Evolutionary conservation across 2,888 invertebrate species (phyloP), one percentile per base, ranked within the genome.

Genomic region (Micropterix aruncella): DNA sequence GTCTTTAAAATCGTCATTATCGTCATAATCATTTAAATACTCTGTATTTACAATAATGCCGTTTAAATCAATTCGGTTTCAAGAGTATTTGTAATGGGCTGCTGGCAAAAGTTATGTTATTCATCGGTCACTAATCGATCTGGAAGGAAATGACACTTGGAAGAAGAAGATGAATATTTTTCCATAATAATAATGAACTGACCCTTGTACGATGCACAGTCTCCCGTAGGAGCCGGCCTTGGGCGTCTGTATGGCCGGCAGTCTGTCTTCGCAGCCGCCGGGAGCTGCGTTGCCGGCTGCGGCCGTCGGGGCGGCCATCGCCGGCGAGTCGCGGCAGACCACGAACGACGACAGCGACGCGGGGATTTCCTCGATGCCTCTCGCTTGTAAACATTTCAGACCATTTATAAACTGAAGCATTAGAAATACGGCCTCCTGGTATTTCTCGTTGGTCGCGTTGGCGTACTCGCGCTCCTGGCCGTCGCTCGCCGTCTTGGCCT

Each of bases 331-430:
- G 55, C 79, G 79, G 51, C 83, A 73, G 3, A 87, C 70, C 7
- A 87, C 75, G 52, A 89, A 82, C 50, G 83, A 82, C 19, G 79
- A 77, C 46, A 87, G 61, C 49, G 78, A 75, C 40, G 79, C 70
- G 0, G 84, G 76, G 27, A 85, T 72, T 54, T 89, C 88, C 57
- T 90, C 89, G 17, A 86, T 80, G 2, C 88, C 89, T 51, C 86
- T 77, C 1, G 86, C 83, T 60, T 90, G 89, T 17, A 90, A 67
- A 56, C 80, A 82, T 59, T 89, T 89, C 51, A 90, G 64, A 0
- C 84, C 86, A 52, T 85, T 87, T 18, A 89, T 81, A 47, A 89
- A 66, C 56, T 90, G 90, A 44, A 89, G 68, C 66, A 88, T 74
- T 51, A 88, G 75, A 58, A 90, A 85, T 49, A 80, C 80, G 38